These are phyloP conservation scores for Monochamus alternatus DNA, from an alignment of 2,888 invertebrate species.

Conservation along the genomic window DNA sequence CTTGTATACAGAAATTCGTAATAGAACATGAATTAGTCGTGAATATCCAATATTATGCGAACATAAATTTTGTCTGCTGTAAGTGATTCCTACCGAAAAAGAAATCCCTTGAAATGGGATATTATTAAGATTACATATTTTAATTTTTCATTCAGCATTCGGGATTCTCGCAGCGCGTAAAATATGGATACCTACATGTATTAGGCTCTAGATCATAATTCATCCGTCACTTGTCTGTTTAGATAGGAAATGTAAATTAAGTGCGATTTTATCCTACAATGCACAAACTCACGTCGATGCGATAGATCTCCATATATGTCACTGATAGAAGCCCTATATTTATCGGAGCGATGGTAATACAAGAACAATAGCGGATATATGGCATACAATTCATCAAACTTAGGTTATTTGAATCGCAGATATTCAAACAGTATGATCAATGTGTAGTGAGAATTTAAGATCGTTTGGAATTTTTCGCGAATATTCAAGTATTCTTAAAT, in stretches of 20 bases:
- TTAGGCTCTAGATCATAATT: slow-evolving; percentile 35
- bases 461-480: too few relatives aligned
- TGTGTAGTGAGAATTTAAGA: too few relatives aligned
- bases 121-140: too few relatives aligned
- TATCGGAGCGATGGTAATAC: slow-evolving; percentile 14
- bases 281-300: slow-evolving; percentile 8
- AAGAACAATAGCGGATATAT: slow-evolving; percentile 8
- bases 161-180: slow-evolving; percentile 1
- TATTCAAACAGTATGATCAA: too few relatives aligned
- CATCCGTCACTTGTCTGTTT: slow-evolving; percentile 26
- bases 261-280: slow-evolving; percentile 29
- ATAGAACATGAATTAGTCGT: too few relatives aligned
- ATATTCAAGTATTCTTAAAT: too few relatives aligned
- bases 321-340: slow-evolving; percentile 15
- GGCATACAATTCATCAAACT: neutral
- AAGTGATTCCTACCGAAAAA: too few relatives aligned
- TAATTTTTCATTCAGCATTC: neutral
- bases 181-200: slow-evolving; percentile 19
- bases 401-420: neutral
- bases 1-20: too few relatives aligned
- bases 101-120: too few relatives aligned
- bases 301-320: slow-evolving; percentile 15
- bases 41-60: too few relatives aligned
- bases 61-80: too few relatives aligned
- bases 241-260: slow-evolving; percentile 34